Base-by-base conservation (phyloP, 2,113 vertebrate genomes). In the Cryptotis parvus region DNA sequence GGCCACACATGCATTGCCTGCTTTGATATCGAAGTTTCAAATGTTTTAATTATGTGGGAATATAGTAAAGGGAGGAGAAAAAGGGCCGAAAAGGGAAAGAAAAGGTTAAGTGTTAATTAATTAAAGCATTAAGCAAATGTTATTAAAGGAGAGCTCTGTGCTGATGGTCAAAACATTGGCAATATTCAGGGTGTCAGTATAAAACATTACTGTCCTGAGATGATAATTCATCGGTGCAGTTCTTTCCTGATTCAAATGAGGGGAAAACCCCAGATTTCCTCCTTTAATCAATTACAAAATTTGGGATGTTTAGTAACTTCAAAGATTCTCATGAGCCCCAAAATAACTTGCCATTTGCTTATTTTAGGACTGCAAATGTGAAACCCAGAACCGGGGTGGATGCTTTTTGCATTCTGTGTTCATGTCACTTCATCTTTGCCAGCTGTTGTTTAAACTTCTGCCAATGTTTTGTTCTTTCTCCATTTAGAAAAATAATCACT, bases 1-100 rank as follows among this genome's bases (percentile, higher is more conserved):
- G 98, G 99, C 99, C 98, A 99, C 99, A 99, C 99, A 99, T 98
- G 99, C 99, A 99, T 99, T 99, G 98, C 99, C 99, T 97, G 99
- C 99, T 99, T 99, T 98, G 97, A 97, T 98, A 98, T 97, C 94
- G 96, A n/a, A 97, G 96, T 97, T 98, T 97, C 95, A 96, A 96
- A 95, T 97, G 90, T 78, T 94, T 92, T 92, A 83, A 96, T 97
- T 98, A 98, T 29, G 77, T 95, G 97, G 97, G 96, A 97, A 98
- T 95, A 97, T 43, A 96, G 97, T 92, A 88, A 97, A 97, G 97
- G 97, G 97, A 96, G 97, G 98, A 98, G 98, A 98, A 98, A 97
- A 98, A 98, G 98, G 97, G 96, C 97, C 97, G 98, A 98, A 98
- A 97, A 98, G 98, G 98, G 98, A 98, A 98, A 97, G 97, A 99